Conservation (phyloP, 1,140 invertebrate species). For the Pogonomyrmex barbatus region DNA sequence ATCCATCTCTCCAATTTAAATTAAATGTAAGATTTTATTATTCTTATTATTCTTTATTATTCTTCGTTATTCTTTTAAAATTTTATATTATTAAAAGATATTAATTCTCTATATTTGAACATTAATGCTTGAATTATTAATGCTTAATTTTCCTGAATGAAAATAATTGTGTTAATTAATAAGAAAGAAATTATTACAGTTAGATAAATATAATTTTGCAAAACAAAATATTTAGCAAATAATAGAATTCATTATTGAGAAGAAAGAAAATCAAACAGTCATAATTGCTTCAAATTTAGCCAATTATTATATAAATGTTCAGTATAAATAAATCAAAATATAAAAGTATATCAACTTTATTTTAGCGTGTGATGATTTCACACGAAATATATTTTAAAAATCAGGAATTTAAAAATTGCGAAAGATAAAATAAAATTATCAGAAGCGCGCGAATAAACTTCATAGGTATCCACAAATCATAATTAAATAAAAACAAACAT, state of each 20-base stretch:
- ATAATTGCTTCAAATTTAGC: neutral
- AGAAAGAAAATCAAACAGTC: neutral
- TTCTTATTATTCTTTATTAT: no score
- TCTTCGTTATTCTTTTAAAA: neutral
- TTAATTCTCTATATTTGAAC: neutral
- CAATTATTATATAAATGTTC: neutral
- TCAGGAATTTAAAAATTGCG: neutral
- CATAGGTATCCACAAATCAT: neutral
- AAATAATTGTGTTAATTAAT: neutral
- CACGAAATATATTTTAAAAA: neutral
- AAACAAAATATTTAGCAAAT: neutral
- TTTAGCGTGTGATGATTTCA: neutral
- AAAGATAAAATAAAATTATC: conserved; percentile 8
- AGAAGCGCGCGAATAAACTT: neutral
- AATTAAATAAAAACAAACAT: conserved; percentile 34
- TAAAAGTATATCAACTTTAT: neutral
- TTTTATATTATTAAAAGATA: neutral
- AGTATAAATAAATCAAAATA: neutral
- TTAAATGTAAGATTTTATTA: neutral
- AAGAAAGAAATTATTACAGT: neutral
- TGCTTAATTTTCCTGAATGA: neutral
- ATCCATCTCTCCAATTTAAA: neutral
- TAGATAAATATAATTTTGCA: neutral
- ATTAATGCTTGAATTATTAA: no score
- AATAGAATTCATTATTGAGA: neutral